phyloP scores from a whole-genome alignment of 2,113 vertebrate species.

The Rhinogobius similis region DNA sequence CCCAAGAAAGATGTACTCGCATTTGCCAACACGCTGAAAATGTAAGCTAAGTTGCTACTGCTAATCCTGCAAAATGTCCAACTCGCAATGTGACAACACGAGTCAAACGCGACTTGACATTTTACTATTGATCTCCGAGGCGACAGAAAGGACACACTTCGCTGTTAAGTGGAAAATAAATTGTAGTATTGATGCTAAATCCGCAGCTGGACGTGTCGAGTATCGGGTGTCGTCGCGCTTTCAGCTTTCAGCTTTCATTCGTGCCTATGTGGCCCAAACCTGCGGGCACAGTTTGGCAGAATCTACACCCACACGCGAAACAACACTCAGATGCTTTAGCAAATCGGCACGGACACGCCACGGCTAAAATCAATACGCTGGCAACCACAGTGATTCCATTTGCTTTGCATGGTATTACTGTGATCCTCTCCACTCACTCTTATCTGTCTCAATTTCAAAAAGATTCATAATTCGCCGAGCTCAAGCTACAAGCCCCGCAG shows the following conservation, averaged over 20 bases:
- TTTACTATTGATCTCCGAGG: slow-evolving; percentile 53
- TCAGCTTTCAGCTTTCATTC: slow-evolving; percentile 54
- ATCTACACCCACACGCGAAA: slow-evolving; percentile 30
- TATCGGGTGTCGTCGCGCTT: slow-evolving; percentile 58
- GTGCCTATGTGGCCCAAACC: slow-evolving; percentile 34
- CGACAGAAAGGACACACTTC: slow-evolving; percentile 13
- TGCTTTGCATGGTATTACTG: slow-evolving; percentile 31
- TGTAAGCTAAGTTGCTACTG: slow-evolving; percentile 11
- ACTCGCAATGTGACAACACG: slow-evolving; percentile 30
- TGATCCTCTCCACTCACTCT: slow-evolving; percentile 5
- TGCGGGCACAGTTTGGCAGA: slow-evolving; percentile 33
- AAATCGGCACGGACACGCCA: slow-evolving; percentile 17
- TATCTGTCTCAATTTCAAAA: slow-evolving; percentile 43
- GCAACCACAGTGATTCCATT: slow-evolving; percentile 9
- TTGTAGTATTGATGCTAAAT: slow-evolving; percentile 43
- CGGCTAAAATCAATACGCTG: slow-evolving; percentile 2
- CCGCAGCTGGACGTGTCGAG: slow-evolving; percentile 48
- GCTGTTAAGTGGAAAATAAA: slow-evolving; percentile 30
- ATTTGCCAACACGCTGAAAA: slow-evolving; percentile 14
- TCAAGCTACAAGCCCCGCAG: slow-evolving; percentile 30
- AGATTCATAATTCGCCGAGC: slow-evolving; percentile 56
- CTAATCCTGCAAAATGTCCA: slow-evolving; percentile 31
- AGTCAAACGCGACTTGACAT: slow-evolving; percentile 25
- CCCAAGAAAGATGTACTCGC: neutral
- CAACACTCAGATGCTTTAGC: slow-evolving; percentile 5